Evolutionary conservation across 2,797 vertebrate genomes (phyloP), one percentile per base, ranked within the genome.

Genomic region (Clamator glandarius): DNA sequence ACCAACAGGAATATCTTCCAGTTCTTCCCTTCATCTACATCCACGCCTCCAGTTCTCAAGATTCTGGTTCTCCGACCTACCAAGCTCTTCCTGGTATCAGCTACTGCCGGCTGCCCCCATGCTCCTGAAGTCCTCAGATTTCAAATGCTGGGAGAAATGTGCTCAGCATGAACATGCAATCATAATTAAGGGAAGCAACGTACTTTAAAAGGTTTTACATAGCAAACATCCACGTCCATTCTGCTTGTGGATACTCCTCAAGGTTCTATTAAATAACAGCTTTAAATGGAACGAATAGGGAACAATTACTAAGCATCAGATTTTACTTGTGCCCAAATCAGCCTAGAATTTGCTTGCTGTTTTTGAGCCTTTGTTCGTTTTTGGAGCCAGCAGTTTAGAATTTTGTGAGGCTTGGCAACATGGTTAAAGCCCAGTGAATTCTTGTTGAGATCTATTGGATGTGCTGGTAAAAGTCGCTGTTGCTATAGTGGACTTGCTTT

Each of bases 401-500:
- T 72, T 92, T 92, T 91, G 31, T 76, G 87, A 94, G 88, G 55
- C 42, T 70, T 85, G 58, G 51, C 61, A 90, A 73, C 2, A 1
- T 25, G 79, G 69, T 83, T 94, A 96, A 77, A 90, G 63, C 20
- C 35, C 67, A 66, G 95, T 57, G 90, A 96, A 93, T 93, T 54
- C 57, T 68, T 90, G 17, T 78, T 66, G 80, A 96, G 73, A 69
- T 95, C 74, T 96, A 86, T 63, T 79, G 80, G 86, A 72, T 18
- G 18, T 4, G 25, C 50, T 62, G 68, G 62, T 85, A 50, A 84
- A 87, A 83, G 81, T 89, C 23, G 15, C 63, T 78, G 92, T 86
- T 95, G 59, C 79, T 87, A 31, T 20, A 85, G 76, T 68, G 52
- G 75, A 90, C 89, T 93, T 89, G 67, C 72, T 89, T 86, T 95